Conservation (phyloP, 2,113 vertebrate species). For the Petrocephalus microphthalmus region DNA sequence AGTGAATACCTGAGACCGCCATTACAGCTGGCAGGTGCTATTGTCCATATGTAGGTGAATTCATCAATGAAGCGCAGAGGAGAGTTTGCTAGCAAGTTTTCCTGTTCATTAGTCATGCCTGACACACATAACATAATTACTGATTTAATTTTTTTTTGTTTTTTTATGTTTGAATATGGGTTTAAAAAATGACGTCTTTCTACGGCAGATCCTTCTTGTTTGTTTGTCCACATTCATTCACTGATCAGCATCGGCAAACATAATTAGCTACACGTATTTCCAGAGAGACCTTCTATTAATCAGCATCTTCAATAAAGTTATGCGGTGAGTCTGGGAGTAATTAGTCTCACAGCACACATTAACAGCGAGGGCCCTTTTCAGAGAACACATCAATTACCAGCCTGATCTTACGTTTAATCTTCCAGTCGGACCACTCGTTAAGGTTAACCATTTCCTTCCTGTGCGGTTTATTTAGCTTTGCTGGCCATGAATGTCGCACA, state of each 20-base stretch:
- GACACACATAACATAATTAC: background rate
- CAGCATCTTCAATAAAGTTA: constrained; percentile 55
- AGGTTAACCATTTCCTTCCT: constrained; percentile 81
- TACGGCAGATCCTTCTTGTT: background rate
- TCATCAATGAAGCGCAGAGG: background rate
- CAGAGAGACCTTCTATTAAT: constrained; percentile 67
- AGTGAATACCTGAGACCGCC: background rate
- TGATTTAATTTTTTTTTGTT: background rate
- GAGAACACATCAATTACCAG: constrained; percentile 67
- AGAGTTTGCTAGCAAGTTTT: background rate
- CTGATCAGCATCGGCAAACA: constrained; percentile 45
- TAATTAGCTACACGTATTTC: constrained; percentile 67
- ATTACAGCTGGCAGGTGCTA: background rate
- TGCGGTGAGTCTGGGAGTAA: constrained; percentile 64
- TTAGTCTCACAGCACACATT: constrained; percentile 59
- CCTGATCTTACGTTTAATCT: constrained; percentile 67
- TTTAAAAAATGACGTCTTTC: background rate
- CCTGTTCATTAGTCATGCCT: background rate
- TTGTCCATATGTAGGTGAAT: background rate
- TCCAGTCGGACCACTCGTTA: constrained; percentile 67
- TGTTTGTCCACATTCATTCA: constrained; percentile 38
- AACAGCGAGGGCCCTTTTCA: constrained; percentile 37
- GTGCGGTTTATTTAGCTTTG: constrained; percentile 88
- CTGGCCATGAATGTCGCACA: constrained; percentile 74
- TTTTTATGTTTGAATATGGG: background rate